These are phyloP conservation scores for Sarcophaga carnaria DNA, from an alignment of 2,888 invertebrate genomes.

Conservation along the genomic window DNA sequence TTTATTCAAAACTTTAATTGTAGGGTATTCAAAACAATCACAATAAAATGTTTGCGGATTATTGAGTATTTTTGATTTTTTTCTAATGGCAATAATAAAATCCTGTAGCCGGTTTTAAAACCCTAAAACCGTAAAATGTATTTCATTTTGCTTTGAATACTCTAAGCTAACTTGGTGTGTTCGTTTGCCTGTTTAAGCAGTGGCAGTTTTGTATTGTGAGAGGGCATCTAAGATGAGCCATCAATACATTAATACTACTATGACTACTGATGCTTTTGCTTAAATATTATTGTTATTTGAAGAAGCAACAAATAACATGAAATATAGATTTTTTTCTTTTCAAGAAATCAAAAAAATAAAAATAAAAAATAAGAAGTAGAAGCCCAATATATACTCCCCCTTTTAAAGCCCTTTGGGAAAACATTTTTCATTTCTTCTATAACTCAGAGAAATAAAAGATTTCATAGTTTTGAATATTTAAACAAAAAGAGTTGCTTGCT, in stretches of 20 bases:
- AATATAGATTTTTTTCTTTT: neutral
- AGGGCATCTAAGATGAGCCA: slow-evolving; percentile 65
- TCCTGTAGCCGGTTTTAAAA: no score
- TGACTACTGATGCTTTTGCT: slow-evolving; percentile 21
- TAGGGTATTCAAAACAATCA: no score
- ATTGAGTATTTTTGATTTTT: no score
- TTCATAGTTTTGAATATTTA: neutral
- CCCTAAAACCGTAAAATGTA: no score
- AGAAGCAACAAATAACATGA: slow-evolving; percentile 6
- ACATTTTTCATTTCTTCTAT: neutral
- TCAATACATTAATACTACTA: slow-evolving; percentile 51
- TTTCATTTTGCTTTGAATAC: neutral
- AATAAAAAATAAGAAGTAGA: slow-evolving; percentile 29
- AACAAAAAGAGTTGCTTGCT: no score
- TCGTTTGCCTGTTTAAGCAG: slow-evolving; percentile 38
- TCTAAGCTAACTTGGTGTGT: slow-evolving; percentile 2
- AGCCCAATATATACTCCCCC: slow-evolving; percentile 39
- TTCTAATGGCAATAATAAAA: no score
- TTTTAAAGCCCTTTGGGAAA: slow-evolving; percentile 7
- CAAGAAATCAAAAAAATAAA: neutral
- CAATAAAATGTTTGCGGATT: no score
- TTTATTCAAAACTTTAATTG: neutral
- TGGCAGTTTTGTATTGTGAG: slow-evolving; percentile 60
- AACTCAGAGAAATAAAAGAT: neutral
- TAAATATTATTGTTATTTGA: slow-evolving; percentile 54